Conservation (phyloP, 2,797 vertebrate genomes). For the Falco rusticolus region DNA sequence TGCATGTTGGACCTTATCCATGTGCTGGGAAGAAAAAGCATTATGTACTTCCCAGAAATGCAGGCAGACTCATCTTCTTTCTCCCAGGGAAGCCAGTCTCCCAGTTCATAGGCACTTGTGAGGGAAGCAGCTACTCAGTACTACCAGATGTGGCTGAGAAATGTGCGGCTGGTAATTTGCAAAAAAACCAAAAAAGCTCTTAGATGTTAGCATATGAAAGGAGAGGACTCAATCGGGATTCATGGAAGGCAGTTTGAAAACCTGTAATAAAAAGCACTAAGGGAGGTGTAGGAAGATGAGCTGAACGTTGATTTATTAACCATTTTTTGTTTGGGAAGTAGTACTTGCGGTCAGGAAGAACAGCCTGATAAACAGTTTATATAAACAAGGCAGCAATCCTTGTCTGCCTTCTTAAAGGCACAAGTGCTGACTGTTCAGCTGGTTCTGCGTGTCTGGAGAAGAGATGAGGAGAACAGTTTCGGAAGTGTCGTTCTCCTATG, state of each 20-base stretch:
- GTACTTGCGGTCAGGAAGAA: background rate
- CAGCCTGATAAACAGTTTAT: background rate
- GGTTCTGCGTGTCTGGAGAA: background rate
- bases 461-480: background rate
- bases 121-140: background rate
- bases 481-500: background rate
- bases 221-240: background rate
- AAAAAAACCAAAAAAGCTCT: background rate
- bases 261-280: conserved; percentile 18
- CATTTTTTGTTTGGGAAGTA: conserved; percentile 19
- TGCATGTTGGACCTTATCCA: background rate
- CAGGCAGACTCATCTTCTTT: background rate
- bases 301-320: conserved; percentile 28
- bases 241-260: conserved; percentile 5
- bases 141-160: conserved; percentile 22
- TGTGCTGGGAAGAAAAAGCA: background rate
- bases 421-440: background rate
- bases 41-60: background rate
- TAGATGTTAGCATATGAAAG: conserved; percentile 53
- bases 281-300: conserved; percentile 8
- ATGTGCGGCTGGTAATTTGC: background rate
- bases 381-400: conserved; percentile 6
- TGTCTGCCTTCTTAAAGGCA: background rate
- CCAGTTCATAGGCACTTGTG: background rate
- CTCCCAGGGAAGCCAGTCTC: background rate